Evolutionary conservation across 2,888 invertebrate species (phyloP).

Genomic region (Mechanitis mazaeus): DNA sequence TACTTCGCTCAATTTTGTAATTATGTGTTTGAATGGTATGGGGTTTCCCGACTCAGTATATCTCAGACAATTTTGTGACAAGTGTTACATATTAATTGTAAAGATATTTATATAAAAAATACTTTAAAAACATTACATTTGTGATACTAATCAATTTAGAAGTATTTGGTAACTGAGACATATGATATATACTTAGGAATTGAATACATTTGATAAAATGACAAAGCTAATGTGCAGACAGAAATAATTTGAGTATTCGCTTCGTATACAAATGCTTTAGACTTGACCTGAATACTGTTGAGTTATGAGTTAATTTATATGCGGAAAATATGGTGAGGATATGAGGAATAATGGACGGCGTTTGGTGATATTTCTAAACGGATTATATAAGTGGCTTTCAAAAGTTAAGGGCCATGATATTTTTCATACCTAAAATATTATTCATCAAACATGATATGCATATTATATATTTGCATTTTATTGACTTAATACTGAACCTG

Average conservation of each 20-base stretch:
- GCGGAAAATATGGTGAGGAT: constrained; percentile 46
- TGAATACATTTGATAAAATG: background rate
- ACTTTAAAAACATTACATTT: too few species aligned
- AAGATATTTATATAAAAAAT: too few species aligned
- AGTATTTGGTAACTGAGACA: too few species aligned
- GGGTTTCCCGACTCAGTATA: constrained; percentile 1
- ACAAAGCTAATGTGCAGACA: constrained; percentile 6
- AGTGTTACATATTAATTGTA: too few species aligned
- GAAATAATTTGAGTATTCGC: constrained; percentile 24
- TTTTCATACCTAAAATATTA: constrained; percentile 12
- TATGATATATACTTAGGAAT: too few species aligned
- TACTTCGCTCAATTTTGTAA: constrained; percentile 36
- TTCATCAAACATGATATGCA: background rate
- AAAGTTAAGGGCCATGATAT: constrained; percentile 20
- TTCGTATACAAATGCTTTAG: constrained; percentile 45
- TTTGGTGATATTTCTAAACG: constrained; percentile 32
- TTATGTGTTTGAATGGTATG: constrained; percentile 29
- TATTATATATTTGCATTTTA: background rate
- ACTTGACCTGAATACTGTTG: constrained; percentile 51
- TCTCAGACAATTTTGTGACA: too few species aligned
- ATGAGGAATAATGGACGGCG: constrained; percentile 31
- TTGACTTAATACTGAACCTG: too few species aligned
- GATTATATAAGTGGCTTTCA: constrained; percentile 31
- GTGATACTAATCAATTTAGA: too few species aligned
- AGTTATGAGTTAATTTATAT: constrained; percentile 60